These are phyloP conservation scores for Nemotelus nigrinus DNA, from an alignment of 2,888 invertebrate species.

Conservation along the genomic window DNA sequence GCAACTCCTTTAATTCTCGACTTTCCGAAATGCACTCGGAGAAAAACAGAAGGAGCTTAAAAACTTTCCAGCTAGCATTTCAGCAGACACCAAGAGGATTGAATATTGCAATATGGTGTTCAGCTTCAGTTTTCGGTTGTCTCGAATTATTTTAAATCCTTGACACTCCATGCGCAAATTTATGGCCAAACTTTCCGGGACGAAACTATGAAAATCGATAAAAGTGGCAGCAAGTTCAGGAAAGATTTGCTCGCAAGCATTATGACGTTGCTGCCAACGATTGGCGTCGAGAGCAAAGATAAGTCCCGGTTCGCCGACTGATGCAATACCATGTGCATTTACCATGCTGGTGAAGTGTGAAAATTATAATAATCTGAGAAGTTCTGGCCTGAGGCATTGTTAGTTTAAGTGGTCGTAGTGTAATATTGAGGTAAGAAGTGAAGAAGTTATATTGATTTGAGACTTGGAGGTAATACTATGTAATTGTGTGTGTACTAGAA, in stretches of 20 bases:
- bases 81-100: slow-evolving; percentile 21
- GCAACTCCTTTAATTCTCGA: slow-evolving; percentile 1
- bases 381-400: not conserved
- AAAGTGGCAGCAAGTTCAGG: slow-evolving; percentile 30
- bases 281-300: slow-evolving; percentile 5
- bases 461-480: too few species aligned
- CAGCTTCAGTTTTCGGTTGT: slow-evolving; percentile 35
- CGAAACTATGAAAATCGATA: slow-evolving; percentile 45
- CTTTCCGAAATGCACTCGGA: slow-evolving; percentile 24
- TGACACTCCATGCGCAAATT: slow-evolving; percentile 41
- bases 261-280: slow-evolving; percentile 6
- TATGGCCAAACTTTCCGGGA: slow-evolving; percentile 42
- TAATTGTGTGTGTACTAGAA: too few species aligned
- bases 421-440: too few species aligned
- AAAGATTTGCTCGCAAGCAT: slow-evolving; percentile 23
- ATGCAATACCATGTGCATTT: not conserved
- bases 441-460: too few species aligned
- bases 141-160: slow-evolving; percentile 44
- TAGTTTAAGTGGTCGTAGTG: not conserved
- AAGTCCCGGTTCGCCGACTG: not conserved
- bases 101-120: slow-evolving; percentile 46
- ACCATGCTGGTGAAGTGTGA: not conserved
- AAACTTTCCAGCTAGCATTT: slow-evolving; percentile 39
- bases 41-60: slow-evolving; percentile 40
- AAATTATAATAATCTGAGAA: slow-evolving; percentile 21